Base-by-base conservation (phyloP, 2,888 invertebrate species). In the Melanotus villosus region DNA sequence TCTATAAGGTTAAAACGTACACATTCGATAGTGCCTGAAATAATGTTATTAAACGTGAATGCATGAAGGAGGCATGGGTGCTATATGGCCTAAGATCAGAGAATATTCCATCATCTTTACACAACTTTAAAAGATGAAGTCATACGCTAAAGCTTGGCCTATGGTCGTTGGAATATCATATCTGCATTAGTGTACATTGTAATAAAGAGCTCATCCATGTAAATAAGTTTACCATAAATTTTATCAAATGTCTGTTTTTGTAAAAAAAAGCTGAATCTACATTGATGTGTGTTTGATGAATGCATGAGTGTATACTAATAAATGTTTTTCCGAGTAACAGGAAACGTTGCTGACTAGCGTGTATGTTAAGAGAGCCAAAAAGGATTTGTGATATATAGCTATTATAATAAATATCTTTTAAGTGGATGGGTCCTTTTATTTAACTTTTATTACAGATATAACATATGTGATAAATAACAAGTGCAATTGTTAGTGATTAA, bases 311-410 rank as follows among this genome's bases (percentile, higher is more conserved):
- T 78, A 77, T 77, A 83, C 78, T 81, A 81, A 81, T 82, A 80
- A 75, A 81, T 81, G 81, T 82, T 83, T 81, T 82, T 81, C 78
- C 81, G 82, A 83, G 79, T 81, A 81, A 79, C 80, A 78, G 80
- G 80, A 74, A 74, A 81, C 83, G 81, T 82, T 82, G 80, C 80
- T 77, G 87, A 88, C 86, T 88, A 88, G 88, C 85, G 89, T 89
- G 89, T 89, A 88, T 89, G 89, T 89, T 88, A 82, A 84, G 88
- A 89, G 88, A 89, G 89, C 90, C 90, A 90, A 90, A 90, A 89
- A 90, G 89, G 89, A 90, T 90, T 90, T 90, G 90, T 90, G 90
- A 90, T 90, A 90, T 85, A 89, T 89, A 89, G 88, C 88, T 89
- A 89, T 89, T 89, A 84, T 83, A 85, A 90, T 83, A 83, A 82